Conservation (phyloP, 2,113 vertebrate species). For the Columbina picui region DNA sequence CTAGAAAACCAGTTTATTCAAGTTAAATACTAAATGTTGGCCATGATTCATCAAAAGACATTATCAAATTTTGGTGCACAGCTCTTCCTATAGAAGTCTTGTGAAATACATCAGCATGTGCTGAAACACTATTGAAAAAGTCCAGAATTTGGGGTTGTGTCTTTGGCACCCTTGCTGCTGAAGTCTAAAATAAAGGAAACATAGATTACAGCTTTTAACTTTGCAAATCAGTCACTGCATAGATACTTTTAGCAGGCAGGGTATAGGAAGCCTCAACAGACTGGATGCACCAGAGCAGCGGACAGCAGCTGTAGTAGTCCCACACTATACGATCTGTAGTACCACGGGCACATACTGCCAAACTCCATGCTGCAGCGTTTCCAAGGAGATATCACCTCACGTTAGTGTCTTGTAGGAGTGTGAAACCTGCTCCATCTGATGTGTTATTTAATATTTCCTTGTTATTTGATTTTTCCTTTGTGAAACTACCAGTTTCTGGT, state of each 20-base stretch:
- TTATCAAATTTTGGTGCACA: neutral
- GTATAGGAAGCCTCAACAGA: neutral
- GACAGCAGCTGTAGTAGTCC: neutral
- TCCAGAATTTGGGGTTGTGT: neutral
- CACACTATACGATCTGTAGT: neutral
- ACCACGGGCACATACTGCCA: neutral
- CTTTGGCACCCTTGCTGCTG: neutral
- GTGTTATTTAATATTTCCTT: neutral
- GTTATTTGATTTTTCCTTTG: neutral
- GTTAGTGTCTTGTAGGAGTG: neutral
- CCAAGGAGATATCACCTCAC: conserved; percentile 64
- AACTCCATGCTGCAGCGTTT: conserved; percentile 25
- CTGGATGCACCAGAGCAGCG: neutral
- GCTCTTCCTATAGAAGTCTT: neutral
- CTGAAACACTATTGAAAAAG: neutral
- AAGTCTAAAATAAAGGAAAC: neutral
- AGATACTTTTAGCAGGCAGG: neutral
- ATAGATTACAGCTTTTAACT: neutral
- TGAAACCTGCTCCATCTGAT: conserved; percentile 44
- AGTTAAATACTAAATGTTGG: neutral
- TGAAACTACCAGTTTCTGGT: neutral
- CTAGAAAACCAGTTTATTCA: neutral
- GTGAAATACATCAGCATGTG: neutral
- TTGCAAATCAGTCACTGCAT: fast-evolving
- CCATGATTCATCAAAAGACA: neutral